Base-by-base conservation (phyloP, 2,888 invertebrate genomes). In the Ametastegia equiseti region DNA sequence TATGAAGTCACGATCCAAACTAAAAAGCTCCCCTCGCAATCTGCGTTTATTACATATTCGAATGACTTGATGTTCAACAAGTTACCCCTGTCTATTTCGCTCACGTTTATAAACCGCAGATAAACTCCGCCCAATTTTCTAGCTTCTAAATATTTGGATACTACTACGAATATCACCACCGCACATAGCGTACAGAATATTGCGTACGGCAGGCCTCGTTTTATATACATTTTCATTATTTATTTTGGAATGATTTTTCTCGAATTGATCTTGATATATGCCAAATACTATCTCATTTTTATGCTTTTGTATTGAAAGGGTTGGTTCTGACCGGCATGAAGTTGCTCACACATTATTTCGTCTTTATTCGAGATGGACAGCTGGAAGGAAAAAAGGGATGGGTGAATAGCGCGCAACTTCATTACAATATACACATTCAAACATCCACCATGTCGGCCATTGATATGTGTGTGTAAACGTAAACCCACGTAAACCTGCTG, bases 1-100 rank as follows among this genome's bases (percentile, higher is more conserved):
- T 96, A 96, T 0, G 97, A 97, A 15, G 97, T 97, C 33, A 97
- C 94, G 81, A 97, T 93, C 87, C 92, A 92, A 81, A 86, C 85
- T 69, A 87, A 71, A 73, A 87, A 83, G 33, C 82, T 84, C 50
- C 86, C 80, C n/a, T 84, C 73, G 75, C 89, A 89, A 9, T 78
- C 36, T 6, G 86, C 82, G 23, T 80, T 71, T 9, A 86, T 85
- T 33, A 84, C 81, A 63, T 86, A 87, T 42, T 82, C 60, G 30
- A 86, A 84, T 30, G 82, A 81, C 13, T 81, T 82, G 1, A 84
- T 54, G 81, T 87, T 54, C n/a, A 82, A 54, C 30, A 86, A 82
- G 57, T 82, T 83, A n/a, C 33, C 60, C 45, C 60, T 27, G 30
- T 78, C 63, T 30, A 57, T 60, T 42, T 78, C 60, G 45, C 42